Evolutionary conservation across 2,888 invertebrate genomes (phyloP).

Genomic region (Lepidonotus clava): DNA sequence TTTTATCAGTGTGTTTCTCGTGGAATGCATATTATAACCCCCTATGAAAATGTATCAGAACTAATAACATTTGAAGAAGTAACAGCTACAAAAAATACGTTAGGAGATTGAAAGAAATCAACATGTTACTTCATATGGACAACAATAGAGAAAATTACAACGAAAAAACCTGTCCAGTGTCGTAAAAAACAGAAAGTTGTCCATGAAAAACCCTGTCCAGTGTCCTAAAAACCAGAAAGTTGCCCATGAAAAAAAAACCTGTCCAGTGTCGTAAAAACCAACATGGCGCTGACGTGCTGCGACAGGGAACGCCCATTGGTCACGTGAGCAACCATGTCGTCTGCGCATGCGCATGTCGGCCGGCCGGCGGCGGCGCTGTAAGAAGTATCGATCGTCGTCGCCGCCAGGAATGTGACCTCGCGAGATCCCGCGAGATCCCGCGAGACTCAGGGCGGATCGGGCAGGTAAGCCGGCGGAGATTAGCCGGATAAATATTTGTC

Average conservation of each 20-base stretch:
- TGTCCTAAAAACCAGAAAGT: background rate
- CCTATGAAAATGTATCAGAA: too few species aligned
- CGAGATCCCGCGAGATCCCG: too few species aligned
- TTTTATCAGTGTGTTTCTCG: too few species aligned
- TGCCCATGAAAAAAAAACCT: background rate
- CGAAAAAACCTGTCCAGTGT: background rate
- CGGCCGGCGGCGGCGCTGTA: background rate
- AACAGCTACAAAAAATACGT: too few species aligned
- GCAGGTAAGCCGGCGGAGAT: conserved; percentile 12
- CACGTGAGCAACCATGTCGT: background rate
- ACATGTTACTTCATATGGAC: too few species aligned
- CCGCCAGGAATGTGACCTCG: background rate
- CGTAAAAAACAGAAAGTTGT: background rate
- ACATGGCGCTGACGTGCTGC: background rate
- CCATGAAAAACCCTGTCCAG: background rate
- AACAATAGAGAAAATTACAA: too few species aligned
- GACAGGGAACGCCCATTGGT: background rate
- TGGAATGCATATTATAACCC: too few species aligned
- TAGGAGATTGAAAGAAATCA: too few species aligned
- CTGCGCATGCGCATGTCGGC: too few species aligned
- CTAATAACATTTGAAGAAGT: too few species aligned
- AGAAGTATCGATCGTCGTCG: background rate
- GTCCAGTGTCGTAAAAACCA: background rate
- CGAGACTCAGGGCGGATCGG: background rate
- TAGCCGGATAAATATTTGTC: conserved; percentile 28